phyloP scores from a whole-genome alignment of 2,888 invertebrate genomes.

The Seladonia tumulorum region DNA sequence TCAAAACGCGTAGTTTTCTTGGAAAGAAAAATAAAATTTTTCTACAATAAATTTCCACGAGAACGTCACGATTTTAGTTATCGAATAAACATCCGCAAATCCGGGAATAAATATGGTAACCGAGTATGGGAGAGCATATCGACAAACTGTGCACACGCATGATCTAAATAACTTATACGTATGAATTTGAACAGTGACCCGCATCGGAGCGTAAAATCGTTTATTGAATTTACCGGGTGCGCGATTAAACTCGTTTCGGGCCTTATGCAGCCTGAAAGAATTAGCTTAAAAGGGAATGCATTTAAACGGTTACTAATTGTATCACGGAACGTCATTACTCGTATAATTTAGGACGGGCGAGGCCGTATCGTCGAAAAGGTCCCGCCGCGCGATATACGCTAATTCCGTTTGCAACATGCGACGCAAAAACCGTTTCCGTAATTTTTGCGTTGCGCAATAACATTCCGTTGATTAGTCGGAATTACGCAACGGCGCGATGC shows the following conservation, averaged over 20 bases:
- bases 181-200: constrained; percentile 19
- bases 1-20: no score
- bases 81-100: not conserved
- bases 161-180: constrained; percentile 26
- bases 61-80: not conserved
- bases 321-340: constrained; percentile 42
- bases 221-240: constrained; percentile 13
- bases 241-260: constrained; percentile 29
- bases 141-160: not conserved
- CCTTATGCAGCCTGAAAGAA: constrained; percentile 24
- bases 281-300: constrained; percentile 29
- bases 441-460: constrained; percentile 1
- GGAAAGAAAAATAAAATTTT: no score
- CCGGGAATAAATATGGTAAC: not conserved
- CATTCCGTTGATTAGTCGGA: constrained; percentile 14
- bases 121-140: not conserved
- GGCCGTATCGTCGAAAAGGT: constrained; percentile 15
- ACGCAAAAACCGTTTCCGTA: constrained; percentile 4
- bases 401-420: constrained; percentile 23
- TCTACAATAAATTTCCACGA: not conserved
- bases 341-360: constrained; percentile 23
- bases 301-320: constrained; percentile 42
- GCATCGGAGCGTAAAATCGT: constrained; percentile 23
- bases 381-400: constrained; percentile 31
- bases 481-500: not conserved